Base-by-base conservation (phyloP, 1,140 invertebrate genomes). In the Procambarus clarkii region DNA sequence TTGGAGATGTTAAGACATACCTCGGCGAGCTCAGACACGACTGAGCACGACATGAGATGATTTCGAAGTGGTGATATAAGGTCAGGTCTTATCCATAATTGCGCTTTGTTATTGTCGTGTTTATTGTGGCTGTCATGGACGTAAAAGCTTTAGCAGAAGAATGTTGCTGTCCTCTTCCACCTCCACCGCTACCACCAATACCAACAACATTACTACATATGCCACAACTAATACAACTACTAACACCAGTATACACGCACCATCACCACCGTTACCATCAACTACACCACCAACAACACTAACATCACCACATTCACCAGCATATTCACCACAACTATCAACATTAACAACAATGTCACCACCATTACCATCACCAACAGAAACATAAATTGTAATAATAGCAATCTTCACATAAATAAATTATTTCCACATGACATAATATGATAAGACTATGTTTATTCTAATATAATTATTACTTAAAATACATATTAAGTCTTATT, bases 41-140 rank as follows among this genome's bases (percentile, higher is more conserved):
- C 50, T 54, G 13, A 13, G 13, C 50, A 54, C 2, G 50, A 54
- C 50, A 34, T 11, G 5, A 74, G 69, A 34, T 74, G 24, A 74
- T 34, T n/a, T 74, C 2, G n/a, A 24, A 34, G 24, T 9, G 69
- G 69, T 7, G n/a, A 74, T 74, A 74, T 74, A 21, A 34, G 64
- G 5, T 74, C n/a, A 34, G 69, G 24, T 44, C 58, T 13, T 54
- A 54, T 83, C 50, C 21, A 83, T 83, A 83, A 83, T 83, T 60
- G n/a, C 50, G 13, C 7, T 69, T 24, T 69, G 58, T 83, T 60
- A 83, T 83, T n/a, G 46, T 24, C 13, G 34, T 83, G 45, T 80
- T 80, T 80, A 54, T 80, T 80, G 45, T 24, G 46, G 45, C 9
- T 80, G 50, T 48, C 18, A 3, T 80, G 45, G 45, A 15, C 9